Evolutionary conservation across 2,113 vertebrate genomes (phyloP).

Genomic region (Rhodinocichla rosea): DNA sequence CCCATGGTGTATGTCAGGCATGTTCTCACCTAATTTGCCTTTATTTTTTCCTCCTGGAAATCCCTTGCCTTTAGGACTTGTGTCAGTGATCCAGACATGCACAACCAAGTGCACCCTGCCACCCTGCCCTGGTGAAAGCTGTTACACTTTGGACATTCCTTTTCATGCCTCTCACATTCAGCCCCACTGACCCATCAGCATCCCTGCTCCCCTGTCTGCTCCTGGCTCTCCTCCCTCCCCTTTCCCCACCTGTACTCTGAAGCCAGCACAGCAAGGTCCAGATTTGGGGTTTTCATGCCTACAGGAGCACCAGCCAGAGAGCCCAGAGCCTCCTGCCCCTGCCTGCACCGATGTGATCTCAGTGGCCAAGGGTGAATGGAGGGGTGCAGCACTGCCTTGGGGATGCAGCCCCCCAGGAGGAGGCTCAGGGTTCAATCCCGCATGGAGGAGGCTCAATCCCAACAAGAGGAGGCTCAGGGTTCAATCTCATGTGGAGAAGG

Average conservation of each 20-base stretch:
- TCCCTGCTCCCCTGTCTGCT: too few relatives aligned
- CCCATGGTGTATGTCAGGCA: neutral
- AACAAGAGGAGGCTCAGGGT: neutral
- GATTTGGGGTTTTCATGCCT: neutral
- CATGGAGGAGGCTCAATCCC: neutral
- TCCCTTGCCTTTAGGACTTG: neutral
- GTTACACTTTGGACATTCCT: neutral
- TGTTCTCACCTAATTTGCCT: neutral
- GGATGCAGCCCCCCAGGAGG: neutral
- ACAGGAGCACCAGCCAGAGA: rapidly evolving
- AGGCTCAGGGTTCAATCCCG: neutral
- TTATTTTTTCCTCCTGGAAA: neutral
- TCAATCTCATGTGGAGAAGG: neutral
- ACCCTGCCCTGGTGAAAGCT: neutral
- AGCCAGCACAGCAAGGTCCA: neutral
- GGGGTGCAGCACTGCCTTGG: neutral
- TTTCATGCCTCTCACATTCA: neutral
- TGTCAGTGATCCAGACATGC: neutral
- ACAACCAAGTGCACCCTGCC: neutral
- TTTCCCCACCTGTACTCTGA: rapidly evolving
- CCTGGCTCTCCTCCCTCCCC: neutral
- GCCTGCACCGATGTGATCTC: neutral
- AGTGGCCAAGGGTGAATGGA: neutral
- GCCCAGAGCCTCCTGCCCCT: neutral
- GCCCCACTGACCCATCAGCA: neutral